Base-by-base conservation (phyloP, 2,888 invertebrate genomes). In the Parthenolecanium corni region DNA sequence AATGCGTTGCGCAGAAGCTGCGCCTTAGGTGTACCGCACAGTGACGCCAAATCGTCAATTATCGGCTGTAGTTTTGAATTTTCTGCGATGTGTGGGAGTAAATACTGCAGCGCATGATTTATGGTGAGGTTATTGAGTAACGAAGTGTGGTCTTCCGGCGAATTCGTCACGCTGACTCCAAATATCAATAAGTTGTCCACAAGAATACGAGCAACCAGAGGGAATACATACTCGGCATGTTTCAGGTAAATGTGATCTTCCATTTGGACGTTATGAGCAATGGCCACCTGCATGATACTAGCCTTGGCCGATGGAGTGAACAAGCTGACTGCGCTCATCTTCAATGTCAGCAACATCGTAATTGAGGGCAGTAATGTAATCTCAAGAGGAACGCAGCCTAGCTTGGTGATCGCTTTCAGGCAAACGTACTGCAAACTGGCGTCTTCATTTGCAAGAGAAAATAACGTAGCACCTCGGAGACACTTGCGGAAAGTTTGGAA, bases 1-100 rank as follows among this genome's bases (percentile, higher is more conserved):
- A 85, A 85, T 6, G 24, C 25, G 1, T 38, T 40, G 1, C 5
- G 14, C 16, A 61, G 18, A 38, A 61, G 31, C 14, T 23, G 21
- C 14, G 18, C 20, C 1, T 49, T 49, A 2, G 36, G 5, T 6
- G 16, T 23, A 3, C 23, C 23, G 16, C 61, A 51, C 14, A 40
- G 16, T 20, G n/a, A 18, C 6, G 51, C 49, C 21, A 61, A 38
- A 11, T 61, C 61, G 1, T 20, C 40, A 5, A 61, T 16, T 3
- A 61, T 3, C 4, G 12, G 12, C 4, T 3, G 24, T 21, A 49
- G 25, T 2, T 38, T 6, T 4, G 51, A 16, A 12, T 51, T 14
- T 6, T 16, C 14, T 3, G 40, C 51, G 12, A 40, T 24, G 2
- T 51, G 16, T 5, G 51, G 61, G 3, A 61, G 16, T 12, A 61